Evolutionary conservation across 2,797 vertebrate species (phyloP).

Genomic region (Selene dorsalis): DNA sequence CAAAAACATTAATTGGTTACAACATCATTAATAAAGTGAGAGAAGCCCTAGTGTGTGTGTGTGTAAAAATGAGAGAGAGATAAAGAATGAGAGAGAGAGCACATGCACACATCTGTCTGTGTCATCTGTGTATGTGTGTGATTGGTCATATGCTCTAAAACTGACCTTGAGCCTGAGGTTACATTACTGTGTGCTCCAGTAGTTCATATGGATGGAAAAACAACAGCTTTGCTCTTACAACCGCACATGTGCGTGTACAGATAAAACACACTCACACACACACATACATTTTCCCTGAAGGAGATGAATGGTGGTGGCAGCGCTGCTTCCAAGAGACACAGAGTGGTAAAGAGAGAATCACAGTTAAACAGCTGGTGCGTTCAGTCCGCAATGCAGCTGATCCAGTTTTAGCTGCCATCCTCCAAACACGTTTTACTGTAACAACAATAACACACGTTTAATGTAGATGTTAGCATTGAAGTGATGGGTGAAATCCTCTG

Average conservation of each 20-base stretch:
- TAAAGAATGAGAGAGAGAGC: not conserved
- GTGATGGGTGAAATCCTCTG: not conserved
- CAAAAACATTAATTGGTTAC: not conserved
- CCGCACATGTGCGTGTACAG: not conserved
- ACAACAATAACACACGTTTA: not conserved
- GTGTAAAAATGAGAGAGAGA: not conserved
- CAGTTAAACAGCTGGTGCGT: constrained; percentile 48
- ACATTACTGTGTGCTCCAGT: constrained; percentile 68
- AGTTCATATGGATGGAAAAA: constrained; percentile 45
- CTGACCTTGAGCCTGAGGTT: constrained; percentile 70
- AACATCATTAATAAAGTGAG: not conserved
- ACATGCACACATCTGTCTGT: constrained; percentile 28
- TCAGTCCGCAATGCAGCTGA: constrained; percentile 7
- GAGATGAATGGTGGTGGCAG: constrained; percentile 33
- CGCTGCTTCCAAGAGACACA: constrained; percentile 25
- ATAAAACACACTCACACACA: constrained; percentile 9
- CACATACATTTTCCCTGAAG: constrained; percentile 19
- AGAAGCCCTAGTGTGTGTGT: not conserved
- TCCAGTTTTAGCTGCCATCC: constrained; percentile 34
- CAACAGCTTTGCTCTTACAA: constrained; percentile 26
- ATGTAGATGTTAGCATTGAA: no score
- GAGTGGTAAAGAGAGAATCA: constrained; percentile 28
- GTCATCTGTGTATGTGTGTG: constrained; percentile 35
- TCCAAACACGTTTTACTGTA: not conserved
- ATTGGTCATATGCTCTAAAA: constrained; percentile 44